Base-by-base conservation (phyloP, 2,888 invertebrate species). In the Zaprionus obscuricornis region DNA sequence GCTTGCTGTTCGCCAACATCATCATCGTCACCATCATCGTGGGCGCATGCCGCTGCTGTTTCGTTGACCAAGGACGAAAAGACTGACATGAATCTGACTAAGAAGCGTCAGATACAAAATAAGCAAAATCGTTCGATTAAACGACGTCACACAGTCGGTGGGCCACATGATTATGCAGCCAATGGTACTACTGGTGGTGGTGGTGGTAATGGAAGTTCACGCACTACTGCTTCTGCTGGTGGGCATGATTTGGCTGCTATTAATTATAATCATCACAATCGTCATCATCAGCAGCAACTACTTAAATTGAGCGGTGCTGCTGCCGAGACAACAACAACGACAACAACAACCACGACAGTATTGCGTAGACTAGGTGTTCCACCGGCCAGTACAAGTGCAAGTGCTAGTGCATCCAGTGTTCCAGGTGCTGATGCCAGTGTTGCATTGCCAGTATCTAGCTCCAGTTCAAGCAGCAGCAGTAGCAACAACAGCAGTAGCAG, bases 141-240 rank as follows among this genome's bases (percentile, higher is more conserved):
- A 90, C 93, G 97, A 33, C 92, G 97, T 18, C 97, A 97, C 91
- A 97, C 97, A 0, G 97, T 97, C 5, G 97, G 97, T 64, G 97
- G 97, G 49, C 96, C 96, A n/a, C 96, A 96, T 90, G 97, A 97
- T 90, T 95, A 90, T 64, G 77, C 88, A 17, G 77, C 85, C 10
- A 86, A 85, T 3, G 37, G 20, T 6, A 22, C 42, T 8, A 49
- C 37, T 6, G 60, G 14, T 6, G 42, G 16, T 8, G 45, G 50
- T 10, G 56, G 31, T 14, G 33, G 33, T 0, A 36, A 33, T 13
- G 42, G 4, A 2, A 39, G n/a, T n/a, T n/a, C 16, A 2, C 24
- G 2, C 1, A 11, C 33, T 1, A 36, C 22, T 7, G 4, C 7
- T 10, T 29, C 0, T 16, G 22, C 36, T 11, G 54, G 24, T 2